Conservation (phyloP, 2,113 vertebrate genomes). For the Forbesichthys papilliferus region DNA sequence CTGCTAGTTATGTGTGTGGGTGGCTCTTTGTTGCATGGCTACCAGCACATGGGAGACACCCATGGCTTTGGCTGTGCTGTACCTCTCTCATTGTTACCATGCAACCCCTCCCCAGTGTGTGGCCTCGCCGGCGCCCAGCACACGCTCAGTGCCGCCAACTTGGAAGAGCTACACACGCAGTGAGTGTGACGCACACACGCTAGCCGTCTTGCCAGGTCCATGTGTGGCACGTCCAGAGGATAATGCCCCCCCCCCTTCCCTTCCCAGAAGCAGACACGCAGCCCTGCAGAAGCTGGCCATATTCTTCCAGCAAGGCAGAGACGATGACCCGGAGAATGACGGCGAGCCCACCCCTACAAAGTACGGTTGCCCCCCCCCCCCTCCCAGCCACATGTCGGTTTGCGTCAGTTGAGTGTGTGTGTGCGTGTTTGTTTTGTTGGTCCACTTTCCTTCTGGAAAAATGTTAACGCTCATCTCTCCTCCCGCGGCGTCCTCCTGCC, state of each 20-base stretch:
- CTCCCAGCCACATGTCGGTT: no score
- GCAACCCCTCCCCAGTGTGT: slow-evolving; percentile 39
- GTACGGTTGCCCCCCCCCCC: slow-evolving; percentile 38
- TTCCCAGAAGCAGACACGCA: slow-evolving; percentile 75
- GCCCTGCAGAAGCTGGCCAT: slow-evolving; percentile 75
- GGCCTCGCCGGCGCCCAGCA: slow-evolving; percentile 39
- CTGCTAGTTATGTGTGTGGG: neutral
- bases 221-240: no score
- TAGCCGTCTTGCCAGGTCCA: neutral
- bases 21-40: neutral
- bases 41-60: neutral
- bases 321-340: slow-evolving; percentile 26
- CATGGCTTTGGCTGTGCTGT: neutral
- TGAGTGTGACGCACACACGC: slow-evolving; percentile 52
- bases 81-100: slow-evolving; percentile 1
- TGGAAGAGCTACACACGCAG: slow-evolving; percentile 68
- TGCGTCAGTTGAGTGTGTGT: neutral
- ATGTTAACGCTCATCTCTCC: neutral
- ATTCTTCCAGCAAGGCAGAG: slow-evolving; percentile 74
- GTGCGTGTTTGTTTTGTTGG: neutral
- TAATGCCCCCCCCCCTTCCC: neutral
- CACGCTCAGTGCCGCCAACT: slow-evolving; percentile 48
- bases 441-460: neutral
- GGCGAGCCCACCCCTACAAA: slow-evolving; percentile 40
- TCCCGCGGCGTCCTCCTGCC: neutral